Percentiles rank a stretch among this genome's conserved stretches.
These are phyloP conservation scores for Bubalus kerabau DNA, from an alignment of 2,113 vertebrate species.

Conservation along the genomic window DNA sequence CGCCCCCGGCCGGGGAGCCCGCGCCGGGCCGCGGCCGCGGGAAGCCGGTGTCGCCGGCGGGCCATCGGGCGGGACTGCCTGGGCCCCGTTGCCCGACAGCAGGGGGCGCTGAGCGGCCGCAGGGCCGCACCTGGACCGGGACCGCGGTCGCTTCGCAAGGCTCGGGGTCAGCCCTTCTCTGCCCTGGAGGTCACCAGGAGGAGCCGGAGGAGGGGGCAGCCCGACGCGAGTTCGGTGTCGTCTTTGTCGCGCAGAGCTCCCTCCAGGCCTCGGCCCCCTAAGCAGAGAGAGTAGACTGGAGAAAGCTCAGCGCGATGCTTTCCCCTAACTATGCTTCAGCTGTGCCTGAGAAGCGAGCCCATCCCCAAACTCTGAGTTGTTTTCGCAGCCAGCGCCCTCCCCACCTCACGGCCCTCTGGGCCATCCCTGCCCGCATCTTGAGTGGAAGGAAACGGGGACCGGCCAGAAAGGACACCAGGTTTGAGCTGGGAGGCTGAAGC, in stretches of 20 bases:
- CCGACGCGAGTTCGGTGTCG: neutral
- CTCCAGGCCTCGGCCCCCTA: neutral
- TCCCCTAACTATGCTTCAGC: neutral
- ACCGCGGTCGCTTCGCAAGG: rapidly evolving
- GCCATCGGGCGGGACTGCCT: neutral
- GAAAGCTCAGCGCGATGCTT: neutral
- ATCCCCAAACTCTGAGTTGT: neutral
- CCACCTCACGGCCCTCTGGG: neutral
- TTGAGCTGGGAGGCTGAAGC: neutral
- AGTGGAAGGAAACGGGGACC: neutral
- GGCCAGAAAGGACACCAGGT: neutral
- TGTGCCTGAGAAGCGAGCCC: neutral
- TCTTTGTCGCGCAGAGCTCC: neutral
- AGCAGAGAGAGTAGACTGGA: neutral
- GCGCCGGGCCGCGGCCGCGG: neutral
- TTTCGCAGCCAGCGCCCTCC: neutral
- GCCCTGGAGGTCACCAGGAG: neutral
- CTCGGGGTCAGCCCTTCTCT: neutral
- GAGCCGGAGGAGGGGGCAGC: neutral
- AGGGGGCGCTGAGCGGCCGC: constrained; percentile 61
- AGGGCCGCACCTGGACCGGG: neutral
- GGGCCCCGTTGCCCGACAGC: neutral
- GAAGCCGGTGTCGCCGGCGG: neutral
- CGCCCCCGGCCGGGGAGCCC: neutral
- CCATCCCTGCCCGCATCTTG: neutral